phyloP scores from a whole-genome alignment of 2,888 invertebrate genomes.

The Homarus gammarus region DNA sequence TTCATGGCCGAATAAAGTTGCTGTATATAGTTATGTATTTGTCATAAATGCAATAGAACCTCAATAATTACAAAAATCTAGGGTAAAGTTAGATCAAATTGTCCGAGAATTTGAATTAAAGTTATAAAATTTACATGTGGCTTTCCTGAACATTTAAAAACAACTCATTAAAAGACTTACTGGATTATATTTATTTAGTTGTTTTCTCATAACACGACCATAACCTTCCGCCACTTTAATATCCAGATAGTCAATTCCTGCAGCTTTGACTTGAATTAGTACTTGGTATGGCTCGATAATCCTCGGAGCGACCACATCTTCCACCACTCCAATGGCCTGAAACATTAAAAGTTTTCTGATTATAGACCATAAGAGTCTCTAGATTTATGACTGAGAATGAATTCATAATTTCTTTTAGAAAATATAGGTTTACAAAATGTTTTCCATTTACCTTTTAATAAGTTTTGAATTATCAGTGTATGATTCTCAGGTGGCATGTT shows the following conservation, averaged over 20 bases:
- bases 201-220: conserved; percentile 80
- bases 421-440: background rate
- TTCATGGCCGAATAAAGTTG: too few species aligned
- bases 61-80: too few species aligned
- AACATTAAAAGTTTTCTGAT: too few species aligned
- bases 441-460: too few species aligned
- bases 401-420: background rate
- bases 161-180: conserved; percentile 82
- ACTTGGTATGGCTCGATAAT: conserved; percentile 80
- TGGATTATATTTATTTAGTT: conserved; percentile 75
- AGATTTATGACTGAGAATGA: background rate
- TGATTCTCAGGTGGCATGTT: too few species aligned
- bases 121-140: too few species aligned
- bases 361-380: background rate
- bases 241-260: conserved; percentile 83
- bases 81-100: too few species aligned
- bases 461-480: too few species aligned
- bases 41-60: too few species aligned
- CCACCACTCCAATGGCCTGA: conserved; percentile 80
- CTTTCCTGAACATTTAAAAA: too few species aligned
- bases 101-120: too few species aligned
- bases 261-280: conserved; percentile 83
- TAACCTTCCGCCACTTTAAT: conserved; percentile 83
- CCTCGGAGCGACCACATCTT: conserved; percentile 82
- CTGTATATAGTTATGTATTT: too few species aligned